Percentiles rank a stretch among this genome's conserved stretches.
Conservation (phyloP, 2,888 invertebrate genomes). For the Celastrina argiolus region DNA sequence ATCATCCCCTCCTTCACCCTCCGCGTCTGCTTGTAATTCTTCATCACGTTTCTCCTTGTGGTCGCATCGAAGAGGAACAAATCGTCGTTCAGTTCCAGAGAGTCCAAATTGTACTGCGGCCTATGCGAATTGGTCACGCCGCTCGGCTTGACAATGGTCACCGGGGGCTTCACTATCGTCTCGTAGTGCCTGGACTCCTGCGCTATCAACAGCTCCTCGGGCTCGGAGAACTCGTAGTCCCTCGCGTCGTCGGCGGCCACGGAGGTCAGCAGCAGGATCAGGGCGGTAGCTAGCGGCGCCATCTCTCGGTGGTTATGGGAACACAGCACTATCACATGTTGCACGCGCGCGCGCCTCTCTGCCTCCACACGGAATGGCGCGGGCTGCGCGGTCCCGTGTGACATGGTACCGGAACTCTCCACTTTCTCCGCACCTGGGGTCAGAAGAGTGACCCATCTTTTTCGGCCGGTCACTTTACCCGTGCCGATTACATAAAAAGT, state of each 20-base stretch:
- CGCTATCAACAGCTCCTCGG: constrained; percentile 66
- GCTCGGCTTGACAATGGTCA: constrained; percentile 51
- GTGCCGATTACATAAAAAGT: constrained; percentile 31
- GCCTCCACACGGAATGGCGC: constrained; percentile 57
- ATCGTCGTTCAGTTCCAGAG: constrained; percentile 54
- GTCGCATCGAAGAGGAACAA: constrained; percentile 45
- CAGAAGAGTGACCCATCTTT: constrained; percentile 41
- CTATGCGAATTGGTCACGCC: constrained; percentile 69
- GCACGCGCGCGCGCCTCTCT: constrained; percentile 54
- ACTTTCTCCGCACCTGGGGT: constrained; percentile 61
- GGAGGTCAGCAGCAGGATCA: constrained; percentile 38
- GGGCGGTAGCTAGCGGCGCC: constrained; percentile 37
- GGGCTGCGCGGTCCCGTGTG: constrained; percentile 59
- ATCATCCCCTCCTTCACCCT: constrained; percentile 66
- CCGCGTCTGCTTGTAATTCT: constrained; percentile 53
- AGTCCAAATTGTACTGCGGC: constrained; percentile 68
- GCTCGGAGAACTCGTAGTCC: constrained; percentile 56
- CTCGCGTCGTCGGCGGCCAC: constrained; percentile 48
- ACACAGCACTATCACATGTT: constrained; percentile 20
- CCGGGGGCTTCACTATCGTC: constrained; percentile 56
- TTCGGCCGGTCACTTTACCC: constrained; percentile 43
- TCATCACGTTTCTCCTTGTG: constrained; percentile 45
- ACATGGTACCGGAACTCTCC: constrained; percentile 68
- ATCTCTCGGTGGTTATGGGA: constrained; percentile 27
- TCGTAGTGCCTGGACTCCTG: constrained; percentile 66